A percentile compares a stretch with the other conserved stretches of the same genome.
These are phyloP conservation scores for Spinibarbus caldwelli DNA, from an alignment of 2,797 vertebrate species.

Conservation along the genomic window DNA sequence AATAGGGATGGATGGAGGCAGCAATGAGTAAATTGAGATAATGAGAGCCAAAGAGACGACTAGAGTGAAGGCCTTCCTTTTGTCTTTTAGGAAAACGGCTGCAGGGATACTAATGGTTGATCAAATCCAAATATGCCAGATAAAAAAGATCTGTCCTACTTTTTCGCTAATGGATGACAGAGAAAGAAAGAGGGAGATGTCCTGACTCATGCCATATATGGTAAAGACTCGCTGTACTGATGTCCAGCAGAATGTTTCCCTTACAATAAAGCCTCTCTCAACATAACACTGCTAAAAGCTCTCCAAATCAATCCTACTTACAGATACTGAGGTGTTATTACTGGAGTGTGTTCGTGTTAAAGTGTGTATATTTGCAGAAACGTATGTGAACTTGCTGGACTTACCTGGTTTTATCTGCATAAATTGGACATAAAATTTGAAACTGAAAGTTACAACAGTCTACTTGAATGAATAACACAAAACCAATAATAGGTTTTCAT, in stretches of 20 bases:
- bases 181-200: not conserved
- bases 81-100: constrained; percentile 34
- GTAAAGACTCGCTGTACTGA: constrained; percentile 9
- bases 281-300: constrained; percentile 27
- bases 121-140: constrained; percentile 74
- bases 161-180: constrained; percentile 70
- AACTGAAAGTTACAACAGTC: not conserved
- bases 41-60: constrained; percentile 25
- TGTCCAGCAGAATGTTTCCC: constrained; percentile 26
- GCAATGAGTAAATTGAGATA: constrained; percentile 41
- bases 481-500: not conserved
- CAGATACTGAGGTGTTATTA: constrained; percentile 32
- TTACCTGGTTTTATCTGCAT: not conserved
- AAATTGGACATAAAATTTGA: not conserved
- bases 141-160: constrained; percentile 73
- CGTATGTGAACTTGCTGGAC: not conserved
- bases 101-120: constrained; percentile 38
- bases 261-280: constrained; percentile 35
- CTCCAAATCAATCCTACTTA: constrained; percentile 26
- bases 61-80: constrained; percentile 16
- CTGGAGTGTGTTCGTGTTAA: not conserved
- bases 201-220: constrained; percentile 20
- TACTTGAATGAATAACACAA: not conserved
- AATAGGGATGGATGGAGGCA: constrained; percentile 57
- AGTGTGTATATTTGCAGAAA: constrained; percentile 5